Evolutionary conservation across 1,140 invertebrate genomes (phyloP).

Genomic region (Drosophila murphyi): DNA sequence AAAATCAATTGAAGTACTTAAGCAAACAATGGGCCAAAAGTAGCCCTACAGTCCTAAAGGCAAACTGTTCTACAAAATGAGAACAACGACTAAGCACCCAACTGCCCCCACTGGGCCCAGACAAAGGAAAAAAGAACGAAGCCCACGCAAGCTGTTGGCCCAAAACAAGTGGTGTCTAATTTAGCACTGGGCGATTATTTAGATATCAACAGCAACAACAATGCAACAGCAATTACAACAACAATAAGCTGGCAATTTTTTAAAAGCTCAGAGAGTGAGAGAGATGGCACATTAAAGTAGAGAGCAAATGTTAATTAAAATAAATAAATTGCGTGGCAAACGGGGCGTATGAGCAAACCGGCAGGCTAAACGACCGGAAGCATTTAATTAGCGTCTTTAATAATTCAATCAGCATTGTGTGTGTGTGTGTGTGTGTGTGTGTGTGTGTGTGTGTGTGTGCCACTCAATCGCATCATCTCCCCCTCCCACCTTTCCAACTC

Average conservation of each 20-base stretch:
- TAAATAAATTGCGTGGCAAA: constrained; percentile 76
- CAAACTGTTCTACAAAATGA: constrained; percentile 41
- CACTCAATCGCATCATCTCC: not conserved
- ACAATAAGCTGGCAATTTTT: constrained; percentile 46
- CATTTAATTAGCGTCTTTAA: constrained; percentile 79
- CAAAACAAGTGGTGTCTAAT: constrained; percentile 72
- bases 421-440: constrained; percentile 3
- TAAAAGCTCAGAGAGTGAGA: constrained; percentile 14
- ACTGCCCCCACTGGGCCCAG: constrained; percentile 3
- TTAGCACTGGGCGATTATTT: constrained; percentile 73
- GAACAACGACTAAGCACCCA: constrained; percentile 28
- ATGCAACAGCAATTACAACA: constrained; percentile 35
- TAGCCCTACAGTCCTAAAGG: constrained; percentile 8
- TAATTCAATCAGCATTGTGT: constrained; percentile 73
- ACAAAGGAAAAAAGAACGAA: constrained; percentile 37
- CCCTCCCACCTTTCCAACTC: not conserved
- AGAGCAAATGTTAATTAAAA: constrained; percentile 69
- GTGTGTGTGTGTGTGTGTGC: not conserved
- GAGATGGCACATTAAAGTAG: not conserved
- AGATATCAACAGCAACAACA: constrained; percentile 54
- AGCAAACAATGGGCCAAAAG: constrained; percentile 70
- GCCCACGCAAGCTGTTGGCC: constrained; percentile 26
- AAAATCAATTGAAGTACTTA: constrained; percentile 82
- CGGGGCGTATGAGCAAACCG: constrained; percentile 68
- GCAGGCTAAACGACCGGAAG: constrained; percentile 77